A percentile compares a stretch with the other conserved stretches of the same genome.
phyloP scores from a whole-genome alignment of 2,888 invertebrate species.

The Tipula helvola region DNA sequence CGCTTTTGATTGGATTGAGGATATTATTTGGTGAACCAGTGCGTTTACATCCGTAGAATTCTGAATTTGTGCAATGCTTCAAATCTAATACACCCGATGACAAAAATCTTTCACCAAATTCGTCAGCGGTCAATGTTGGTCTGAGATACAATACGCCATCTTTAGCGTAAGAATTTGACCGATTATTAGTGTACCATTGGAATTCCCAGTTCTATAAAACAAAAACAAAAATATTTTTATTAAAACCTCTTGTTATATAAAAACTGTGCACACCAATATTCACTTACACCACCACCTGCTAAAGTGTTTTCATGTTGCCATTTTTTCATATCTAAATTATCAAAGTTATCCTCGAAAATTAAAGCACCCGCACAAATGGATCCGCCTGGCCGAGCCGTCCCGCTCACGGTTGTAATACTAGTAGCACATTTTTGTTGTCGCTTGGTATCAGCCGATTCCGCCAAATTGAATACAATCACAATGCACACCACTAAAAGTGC shows the following conservation, averaged over 20 bases:
- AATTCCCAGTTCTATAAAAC: slow-evolving; percentile 52
- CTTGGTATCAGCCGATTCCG: background rate
- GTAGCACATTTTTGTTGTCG: background rate
- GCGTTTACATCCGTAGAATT: slow-evolving; percentile 46
- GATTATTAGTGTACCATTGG: slow-evolving; percentile 52
- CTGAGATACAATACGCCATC: slow-evolving; percentile 42
- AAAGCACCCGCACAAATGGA: slow-evolving; percentile 43
- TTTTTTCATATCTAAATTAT: slow-evolving; percentile 42
- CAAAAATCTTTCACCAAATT: slow-evolving; percentile 41
- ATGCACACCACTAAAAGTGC: background rate
- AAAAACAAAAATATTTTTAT: background rate
- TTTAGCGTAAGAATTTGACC: slow-evolving; percentile 48
- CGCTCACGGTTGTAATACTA: slow-evolving; percentile 12
- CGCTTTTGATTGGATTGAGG: slow-evolving; percentile 54
- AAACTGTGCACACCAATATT: background rate
- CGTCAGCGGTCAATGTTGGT: slow-evolving; percentile 46
- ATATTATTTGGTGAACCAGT: slow-evolving; percentile 39
- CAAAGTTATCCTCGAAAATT: slow-evolving; percentile 50
- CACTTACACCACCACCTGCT: slow-evolving; percentile 42
- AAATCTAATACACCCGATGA: slow-evolving; percentile 41
- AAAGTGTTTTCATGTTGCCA: slow-evolving; percentile 56
- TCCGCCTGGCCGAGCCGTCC: background rate
- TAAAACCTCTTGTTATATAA: background rate
- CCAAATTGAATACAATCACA: background rate
- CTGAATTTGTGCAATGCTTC: slow-evolving; percentile 46